These are phyloP conservation scores for Temnothorax rugatulus DNA, from an alignment of 2,888 invertebrate species.

Conservation along the genomic window DNA sequence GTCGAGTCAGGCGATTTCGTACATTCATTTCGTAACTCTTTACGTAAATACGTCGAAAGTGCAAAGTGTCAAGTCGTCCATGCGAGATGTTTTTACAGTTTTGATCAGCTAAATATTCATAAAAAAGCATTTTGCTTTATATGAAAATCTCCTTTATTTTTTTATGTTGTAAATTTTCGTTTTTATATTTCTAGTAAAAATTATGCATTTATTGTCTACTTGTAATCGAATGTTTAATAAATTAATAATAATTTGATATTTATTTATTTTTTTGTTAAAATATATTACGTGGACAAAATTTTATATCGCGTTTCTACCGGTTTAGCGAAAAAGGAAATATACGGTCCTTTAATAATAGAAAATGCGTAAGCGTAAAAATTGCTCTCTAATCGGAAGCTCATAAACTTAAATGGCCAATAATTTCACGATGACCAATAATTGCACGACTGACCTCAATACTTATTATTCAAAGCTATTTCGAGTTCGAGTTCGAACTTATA, in stretches of 20 bases:
- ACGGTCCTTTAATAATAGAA: neutral
- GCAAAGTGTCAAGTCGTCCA: conserved; percentile 59
- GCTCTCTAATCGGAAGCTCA: conserved; percentile 12
- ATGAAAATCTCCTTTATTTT: neutral
- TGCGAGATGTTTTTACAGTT: conserved; percentile 55
- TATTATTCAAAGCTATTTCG: conserved; percentile 4
- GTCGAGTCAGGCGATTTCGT: conserved; percentile 47
- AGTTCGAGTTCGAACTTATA: neutral
- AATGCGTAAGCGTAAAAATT: neutral
- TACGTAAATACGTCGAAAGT: conserved; percentile 64
- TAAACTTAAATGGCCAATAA: conserved; percentile 14
- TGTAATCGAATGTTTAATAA: too few species aligned
- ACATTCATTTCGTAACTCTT: conserved; percentile 61
- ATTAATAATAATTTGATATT: neutral
- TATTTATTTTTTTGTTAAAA: neutral
- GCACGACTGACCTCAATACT: neutral
- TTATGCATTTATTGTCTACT: neutral
- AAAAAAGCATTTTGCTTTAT: neutral
- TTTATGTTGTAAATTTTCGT: neutral
- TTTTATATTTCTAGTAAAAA: conserved; percentile 5
- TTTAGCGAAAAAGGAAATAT: neutral
- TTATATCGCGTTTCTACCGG: neutral
- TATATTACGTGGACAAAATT: neutral
- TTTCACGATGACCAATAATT: neutral
- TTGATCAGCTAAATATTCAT: conserved; percentile 44